Evolutionary conservation across 2,888 invertebrate genomes (phyloP), one percentile per base, ranked within the genome.

Genomic region (Chaitophorus viminalis): DNA sequence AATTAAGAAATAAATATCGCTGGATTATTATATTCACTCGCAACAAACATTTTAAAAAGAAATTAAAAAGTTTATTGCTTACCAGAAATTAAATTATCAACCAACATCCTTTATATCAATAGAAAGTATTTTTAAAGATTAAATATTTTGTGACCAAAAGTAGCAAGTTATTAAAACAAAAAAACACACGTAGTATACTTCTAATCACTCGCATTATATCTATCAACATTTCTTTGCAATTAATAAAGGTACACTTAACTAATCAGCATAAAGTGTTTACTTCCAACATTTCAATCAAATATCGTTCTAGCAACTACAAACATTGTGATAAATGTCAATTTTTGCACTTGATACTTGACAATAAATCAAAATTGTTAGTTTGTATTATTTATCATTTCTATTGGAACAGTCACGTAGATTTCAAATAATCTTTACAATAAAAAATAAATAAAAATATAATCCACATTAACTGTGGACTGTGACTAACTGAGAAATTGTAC

Each of bases 401-500:
- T 29, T 39, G 17, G 11, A 39, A 81, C 29, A 81, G 68, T 39
- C 65, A 39, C 68, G 68, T 79, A 68, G 1, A 81, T 68, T 81
- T 81, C 11, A 25, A 39, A 65, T 46, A n/a, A 78, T 46, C n/a
- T 70, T 70, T 46, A 70, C 68, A 39, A 81, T 29, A 70, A 81
- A 46, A 70, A 60, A n/a, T n/a, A n/a, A 60, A 60, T 54, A 54
- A 54, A 18, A 54, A 70, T 21, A 65, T 8, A 52, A 14, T 33
- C 36, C 18, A 31, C 9, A 8, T 33, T 46, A 6, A 14, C 36
- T 21, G 17, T 68, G 14, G 31, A 52, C 70, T 72, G 52, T 72
- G 46, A 82, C 33, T 54, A 74, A 82, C 52, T 82, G 72, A 74
- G 36, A 82, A 72, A 82, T 54, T n/a, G 54, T 25, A 54, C 54